Conservation (phyloP, 2,797 vertebrate species). For the Sorex maritimensis region DNA sequence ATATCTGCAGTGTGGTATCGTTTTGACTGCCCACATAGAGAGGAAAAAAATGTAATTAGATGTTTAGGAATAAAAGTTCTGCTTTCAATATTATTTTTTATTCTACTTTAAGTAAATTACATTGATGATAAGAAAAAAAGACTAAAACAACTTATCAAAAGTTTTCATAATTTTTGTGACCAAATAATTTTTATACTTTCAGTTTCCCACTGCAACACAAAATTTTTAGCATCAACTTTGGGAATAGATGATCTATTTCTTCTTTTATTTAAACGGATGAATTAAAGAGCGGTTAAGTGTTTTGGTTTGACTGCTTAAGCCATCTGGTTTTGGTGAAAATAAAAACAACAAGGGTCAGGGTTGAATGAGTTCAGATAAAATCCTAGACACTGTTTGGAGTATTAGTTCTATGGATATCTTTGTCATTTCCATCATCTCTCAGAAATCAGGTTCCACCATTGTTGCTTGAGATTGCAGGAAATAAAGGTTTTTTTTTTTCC, state of each 20-base stretch:
- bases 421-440: background rate
- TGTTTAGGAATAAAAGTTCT: background rate
- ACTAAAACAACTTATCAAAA: background rate
- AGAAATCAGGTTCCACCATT: background rate
- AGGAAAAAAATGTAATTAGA: background rate
- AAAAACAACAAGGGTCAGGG: background rate
- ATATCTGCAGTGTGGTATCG: background rate
- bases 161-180: slow-evolving; percentile 33
- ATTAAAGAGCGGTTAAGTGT: background rate
- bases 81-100: slow-evolving; percentile 33
- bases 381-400: background rate
- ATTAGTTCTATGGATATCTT: background rate
- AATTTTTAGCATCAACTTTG: background rate
- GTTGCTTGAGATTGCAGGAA: background rate
- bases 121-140: slow-evolving; percentile 5
- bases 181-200: background rate
- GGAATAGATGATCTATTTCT: slow-evolving; percentile 49
- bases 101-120: slow-evolving; percentile 34
- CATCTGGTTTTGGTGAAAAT: slow-evolving; percentile 16
- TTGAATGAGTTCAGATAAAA: background rate
- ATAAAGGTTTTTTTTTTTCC: background rate
- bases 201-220: slow-evolving; percentile 7
- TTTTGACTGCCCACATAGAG: background rate
- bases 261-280: background rate
- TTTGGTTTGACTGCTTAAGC: background rate